Conservation (phyloP, 2,888 invertebrate genomes). For the Thymelicus lineola region DNA sequence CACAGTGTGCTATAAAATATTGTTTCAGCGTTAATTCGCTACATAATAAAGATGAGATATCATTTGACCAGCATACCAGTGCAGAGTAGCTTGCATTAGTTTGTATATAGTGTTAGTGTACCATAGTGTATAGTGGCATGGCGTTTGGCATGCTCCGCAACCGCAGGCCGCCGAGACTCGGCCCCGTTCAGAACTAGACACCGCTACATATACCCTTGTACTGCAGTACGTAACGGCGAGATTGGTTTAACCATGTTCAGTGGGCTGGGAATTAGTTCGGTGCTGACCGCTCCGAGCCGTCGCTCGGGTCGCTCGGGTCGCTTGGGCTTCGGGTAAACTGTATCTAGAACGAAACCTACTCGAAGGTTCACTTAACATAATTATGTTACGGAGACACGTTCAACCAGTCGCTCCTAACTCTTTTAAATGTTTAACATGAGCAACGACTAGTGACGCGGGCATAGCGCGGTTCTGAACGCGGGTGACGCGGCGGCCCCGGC, state of each 20-base stretch:
- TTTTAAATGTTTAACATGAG: background rate
- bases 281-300: background rate
- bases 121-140: conserved; percentile 73
- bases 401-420: conserved; percentile 35
- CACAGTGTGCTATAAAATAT: no score
- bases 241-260: conserved; percentile 46
- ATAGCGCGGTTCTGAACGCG: conserved; percentile 58
- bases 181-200: conserved; percentile 64
- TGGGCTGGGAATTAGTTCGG: conserved; percentile 35
- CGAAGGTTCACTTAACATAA: no score
- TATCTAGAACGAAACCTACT: background rate
- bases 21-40: no score
- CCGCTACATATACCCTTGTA: conserved; percentile 28
- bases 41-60: background rate
- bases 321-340: conserved; percentile 20
- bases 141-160: conserved; percentile 78
- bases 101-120: conserved; percentile 48
- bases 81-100: conserved; percentile 54
- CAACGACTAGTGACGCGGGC: background rate
- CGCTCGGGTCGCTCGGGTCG: conserved; percentile 1
- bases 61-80: conserved; percentile 57
- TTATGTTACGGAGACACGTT: conserved; percentile 29
- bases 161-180: conserved; percentile 66
- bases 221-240: conserved; percentile 34
- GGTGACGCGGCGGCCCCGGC: conserved; percentile 63